Percentiles rank a stretch among this genome's conserved stretches.
Conservation (phyloP, 2,888 invertebrate genomes). For the Athalia circularis region DNA sequence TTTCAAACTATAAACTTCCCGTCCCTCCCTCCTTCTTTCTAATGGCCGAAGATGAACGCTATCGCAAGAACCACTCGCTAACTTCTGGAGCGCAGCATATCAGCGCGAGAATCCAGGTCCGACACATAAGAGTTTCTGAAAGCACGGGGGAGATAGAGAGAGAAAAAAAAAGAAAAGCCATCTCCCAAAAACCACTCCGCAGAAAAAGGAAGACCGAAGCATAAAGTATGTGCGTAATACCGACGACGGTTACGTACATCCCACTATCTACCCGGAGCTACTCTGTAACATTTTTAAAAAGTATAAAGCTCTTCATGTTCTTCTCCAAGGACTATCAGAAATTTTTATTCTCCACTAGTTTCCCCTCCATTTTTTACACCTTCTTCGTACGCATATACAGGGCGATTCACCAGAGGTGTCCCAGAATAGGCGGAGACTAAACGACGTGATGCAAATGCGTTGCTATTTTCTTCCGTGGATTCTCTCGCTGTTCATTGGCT, state of each 20-base stretch:
- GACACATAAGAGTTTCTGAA: neutral
- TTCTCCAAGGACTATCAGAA: neutral
- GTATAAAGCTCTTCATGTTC: neutral
- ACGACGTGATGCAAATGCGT: too few species aligned
- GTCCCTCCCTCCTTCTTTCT: neutral
- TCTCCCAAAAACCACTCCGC: slow-evolving; percentile 27
- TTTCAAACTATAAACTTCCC: too few species aligned
- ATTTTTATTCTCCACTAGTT: neutral
- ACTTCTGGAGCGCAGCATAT: neutral
- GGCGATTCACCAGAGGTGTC: too few species aligned
- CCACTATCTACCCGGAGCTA: neutral
- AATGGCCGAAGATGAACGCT: slow-evolving; percentile 23
- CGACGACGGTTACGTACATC: neutral
- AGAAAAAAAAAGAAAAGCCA: neutral
- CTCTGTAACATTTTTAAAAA: slow-evolving; percentile 8
- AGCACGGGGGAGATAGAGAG: slow-evolving; percentile 18
- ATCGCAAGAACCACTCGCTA: slow-evolving; percentile 33
- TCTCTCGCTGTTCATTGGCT: too few species aligned
- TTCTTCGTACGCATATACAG: neutral
- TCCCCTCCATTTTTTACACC: neutral
- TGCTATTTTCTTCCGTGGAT: too few species aligned
- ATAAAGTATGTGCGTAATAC: slow-evolving; percentile 35
- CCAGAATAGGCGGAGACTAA: too few species aligned
- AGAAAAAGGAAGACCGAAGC: neutral
- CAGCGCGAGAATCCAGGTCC: too few species aligned